Conservation (phyloP, 2,888 invertebrate genomes). For the Polylopha cassiicola region DNA sequence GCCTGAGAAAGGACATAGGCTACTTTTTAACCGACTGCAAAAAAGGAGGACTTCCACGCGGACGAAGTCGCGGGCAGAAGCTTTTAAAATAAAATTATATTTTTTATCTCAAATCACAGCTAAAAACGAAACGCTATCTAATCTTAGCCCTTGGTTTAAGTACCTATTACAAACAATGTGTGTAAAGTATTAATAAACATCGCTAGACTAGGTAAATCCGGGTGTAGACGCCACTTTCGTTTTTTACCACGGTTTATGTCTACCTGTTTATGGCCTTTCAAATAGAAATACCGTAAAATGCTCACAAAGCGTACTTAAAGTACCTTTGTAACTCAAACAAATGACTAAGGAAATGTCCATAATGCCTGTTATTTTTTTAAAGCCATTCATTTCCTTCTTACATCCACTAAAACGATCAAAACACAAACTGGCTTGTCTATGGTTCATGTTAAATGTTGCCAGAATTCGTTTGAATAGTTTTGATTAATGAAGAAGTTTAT, state of each 20-base stretch:
- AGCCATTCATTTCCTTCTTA: constrained; percentile 12
- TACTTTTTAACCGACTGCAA: too few relatives aligned
- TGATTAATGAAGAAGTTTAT: constrained; percentile 15
- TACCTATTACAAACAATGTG: neutral
- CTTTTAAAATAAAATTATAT: too few relatives aligned
- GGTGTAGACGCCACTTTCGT: constrained; percentile 27
- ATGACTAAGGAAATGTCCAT: constrained; percentile 20
- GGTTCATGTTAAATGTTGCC: constrained; percentile 1
- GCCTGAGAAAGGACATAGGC: too few relatives aligned
- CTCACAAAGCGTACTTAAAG: constrained; percentile 30
- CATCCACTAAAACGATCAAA: constrained; percentile 4
- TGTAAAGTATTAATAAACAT: constrained; percentile 1
- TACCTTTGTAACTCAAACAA: constrained; percentile 33
- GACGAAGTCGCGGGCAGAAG: too few relatives aligned
- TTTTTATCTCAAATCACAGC: constrained; percentile 8
- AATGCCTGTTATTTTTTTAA: constrained; percentile 18
- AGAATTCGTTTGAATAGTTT: constrained; percentile 5
- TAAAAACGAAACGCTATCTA: neutral
- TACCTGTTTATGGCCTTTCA: constrained; percentile 39
- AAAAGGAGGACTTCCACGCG: too few relatives aligned
- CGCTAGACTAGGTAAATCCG: constrained; percentile 4
- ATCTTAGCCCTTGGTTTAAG: constrained; percentile 2
- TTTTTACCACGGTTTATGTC: constrained; percentile 30
- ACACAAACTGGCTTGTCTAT: constrained; percentile 9
- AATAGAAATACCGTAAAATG: constrained; percentile 38